Evolutionary conservation across 2,797 vertebrate species (phyloP), one percentile per base, ranked within the genome.

Genomic region (Ptychobarbus kaznakovi): DNA sequence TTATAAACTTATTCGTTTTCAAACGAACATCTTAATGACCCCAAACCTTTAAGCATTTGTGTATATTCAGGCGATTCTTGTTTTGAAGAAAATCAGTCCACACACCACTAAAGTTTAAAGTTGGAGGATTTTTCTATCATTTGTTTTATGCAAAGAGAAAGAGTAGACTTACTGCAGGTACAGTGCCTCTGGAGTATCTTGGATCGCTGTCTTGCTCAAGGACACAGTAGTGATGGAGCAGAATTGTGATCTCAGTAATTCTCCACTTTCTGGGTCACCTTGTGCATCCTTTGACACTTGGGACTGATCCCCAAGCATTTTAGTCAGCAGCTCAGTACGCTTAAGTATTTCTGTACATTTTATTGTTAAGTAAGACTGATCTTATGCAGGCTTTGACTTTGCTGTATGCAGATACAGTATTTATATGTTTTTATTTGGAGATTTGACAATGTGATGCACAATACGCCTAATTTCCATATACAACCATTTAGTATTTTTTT

Each of bases 251-350:
- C 78, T 32, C 42, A 68, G 25, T 56, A 51, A 76, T 51, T 76
- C 51, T 76, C 16, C 74, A 76, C 49, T 76, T 76, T 76, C 28
- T 53, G 74, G 74, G n/a, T 73, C 42, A 49, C 70, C 74, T 56
- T 76, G 51, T 56, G 51, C 46, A 51, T 74, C 42, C 44, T 44
- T 61, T 46, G 35, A 44, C 11, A 40, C 73, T 32, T 72, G 22
- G 40, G 40, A 72, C 69, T 72, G 69, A 72, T 72, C 40, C 40
- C 69, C 40, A 72, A 72, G 44, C 40, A 72, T 46, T 42, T 72
- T 49, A 49, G 25, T 53, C 44, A 53, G 49, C 73, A 75, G 42
- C 38, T 80, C 44, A 38, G 28, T n/a, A 38, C 20, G 49, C 25
- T 80, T 12, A 35, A 38, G 28, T 38, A 35, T 51, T 40, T 68